A percentile compares a stretch with the other conserved stretches of the same genome.
Conservation (phyloP, 2,113 vertebrate species). For the Megaceryle maxima region DNA sequence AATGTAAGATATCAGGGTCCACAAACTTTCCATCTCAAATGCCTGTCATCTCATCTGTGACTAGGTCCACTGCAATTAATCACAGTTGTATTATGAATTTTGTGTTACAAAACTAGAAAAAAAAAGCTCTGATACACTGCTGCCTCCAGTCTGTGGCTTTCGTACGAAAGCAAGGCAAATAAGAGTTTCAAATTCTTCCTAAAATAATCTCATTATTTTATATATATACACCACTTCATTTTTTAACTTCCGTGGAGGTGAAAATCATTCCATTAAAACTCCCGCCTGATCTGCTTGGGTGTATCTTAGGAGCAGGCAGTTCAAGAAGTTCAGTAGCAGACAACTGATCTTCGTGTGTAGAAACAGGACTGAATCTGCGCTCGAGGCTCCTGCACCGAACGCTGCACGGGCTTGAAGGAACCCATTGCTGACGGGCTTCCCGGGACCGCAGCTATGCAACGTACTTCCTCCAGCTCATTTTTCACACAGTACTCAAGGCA, state of each 20-base stretch:
- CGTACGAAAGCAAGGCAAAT: background rate
- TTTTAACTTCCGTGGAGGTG: background rate
- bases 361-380: background rate
- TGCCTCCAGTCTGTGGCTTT: background rate
- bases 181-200: background rate
- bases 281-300: background rate
- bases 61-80: background rate
- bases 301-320: background rate
- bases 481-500: background rate
- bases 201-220: background rate
- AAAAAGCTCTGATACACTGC: background rate
- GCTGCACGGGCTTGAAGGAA: background rate
- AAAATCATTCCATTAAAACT: background rate
- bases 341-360: background rate
- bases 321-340: background rate
- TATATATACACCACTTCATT: background rate
- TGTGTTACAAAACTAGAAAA: background rate
- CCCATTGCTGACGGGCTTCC: background rate
- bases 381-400: background rate
- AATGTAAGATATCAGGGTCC: background rate
- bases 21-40: background rate
- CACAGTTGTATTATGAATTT: background rate
- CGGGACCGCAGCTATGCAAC: background rate
- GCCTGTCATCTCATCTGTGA: background rate
- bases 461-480: background rate